Conservation (phyloP, 2,113 vertebrate genomes). For the Peromyscus polionotus region DNA sequence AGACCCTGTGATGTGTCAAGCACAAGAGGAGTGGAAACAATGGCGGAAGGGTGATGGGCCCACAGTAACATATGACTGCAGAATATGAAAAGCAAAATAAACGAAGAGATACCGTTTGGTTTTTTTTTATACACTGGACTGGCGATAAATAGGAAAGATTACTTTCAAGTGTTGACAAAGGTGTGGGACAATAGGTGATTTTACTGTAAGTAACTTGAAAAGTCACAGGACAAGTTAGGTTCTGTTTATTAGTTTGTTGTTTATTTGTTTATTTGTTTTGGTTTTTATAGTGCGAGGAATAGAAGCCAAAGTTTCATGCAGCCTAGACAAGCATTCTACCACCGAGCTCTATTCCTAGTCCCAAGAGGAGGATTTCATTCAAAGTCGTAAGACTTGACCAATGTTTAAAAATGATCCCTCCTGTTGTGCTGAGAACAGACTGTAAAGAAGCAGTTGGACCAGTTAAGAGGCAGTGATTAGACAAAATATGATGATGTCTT, state of each 20-base stretch:
- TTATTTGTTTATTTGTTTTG: neutral
- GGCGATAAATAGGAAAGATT: neutral
- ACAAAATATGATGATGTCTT: neutral
- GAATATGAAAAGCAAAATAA: slow-evolving; percentile 15
- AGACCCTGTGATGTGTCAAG: neutral
- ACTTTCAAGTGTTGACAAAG: neutral
- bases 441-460: neutral
- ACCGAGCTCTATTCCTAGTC: neutral
- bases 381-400: neutral
- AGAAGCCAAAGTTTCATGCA: neutral
- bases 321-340: neutral
- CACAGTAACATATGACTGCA: neutral
- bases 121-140: neutral
- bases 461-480: neutral
- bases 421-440: neutral
- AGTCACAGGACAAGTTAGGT: neutral
- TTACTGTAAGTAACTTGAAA: neutral
- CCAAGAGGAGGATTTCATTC: neutral
- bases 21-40: neutral
- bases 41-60: neutral
- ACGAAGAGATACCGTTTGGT: neutral
- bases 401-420: neutral
- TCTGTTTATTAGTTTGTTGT: neutral
- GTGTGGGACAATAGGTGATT: neutral
- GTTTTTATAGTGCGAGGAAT: neutral